These are phyloP conservation scores for Stegana nigrithorax DNA, from an alignment of 2,888 invertebrate genomes.

Conservation along the genomic window DNA sequence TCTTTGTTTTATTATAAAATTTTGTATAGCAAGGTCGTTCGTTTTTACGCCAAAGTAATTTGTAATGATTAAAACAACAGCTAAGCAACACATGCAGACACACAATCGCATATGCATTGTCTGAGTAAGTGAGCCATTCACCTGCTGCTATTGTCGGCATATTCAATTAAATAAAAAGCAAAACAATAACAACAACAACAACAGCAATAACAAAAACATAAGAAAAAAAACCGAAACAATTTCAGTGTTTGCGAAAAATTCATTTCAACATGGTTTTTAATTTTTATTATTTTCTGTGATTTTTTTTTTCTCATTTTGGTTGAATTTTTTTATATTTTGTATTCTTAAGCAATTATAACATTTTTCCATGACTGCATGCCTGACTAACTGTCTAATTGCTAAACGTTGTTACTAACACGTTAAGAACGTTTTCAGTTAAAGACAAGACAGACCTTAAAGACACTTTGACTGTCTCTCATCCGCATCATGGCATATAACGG, in stretches of 20 bases:
- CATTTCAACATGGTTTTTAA: constrained; percentile 16
- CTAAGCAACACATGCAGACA: too few relatives aligned
- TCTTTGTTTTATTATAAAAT: constrained; percentile 37
- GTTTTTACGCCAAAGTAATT: constrained; percentile 52
- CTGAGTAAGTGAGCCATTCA: constrained; percentile 9
- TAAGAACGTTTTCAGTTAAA: too few relatives aligned
- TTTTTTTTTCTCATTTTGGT: too few relatives aligned
- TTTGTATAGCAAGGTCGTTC: constrained; percentile 59
- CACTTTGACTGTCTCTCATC: too few relatives aligned
- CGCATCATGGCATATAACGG: too few relatives aligned
- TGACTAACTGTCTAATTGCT: too few relatives aligned
- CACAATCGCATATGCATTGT: background rate
- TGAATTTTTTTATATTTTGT: too few relatives aligned
- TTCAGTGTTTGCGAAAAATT: background rate
- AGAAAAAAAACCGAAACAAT: background rate
- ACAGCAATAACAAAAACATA: background rate
- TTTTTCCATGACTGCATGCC: constrained; percentile 3
- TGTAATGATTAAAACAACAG: constrained; percentile 60
- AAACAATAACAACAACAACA: too few relatives aligned
- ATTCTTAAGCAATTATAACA: constrained; percentile 18
- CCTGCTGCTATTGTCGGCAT: constrained; percentile 6
- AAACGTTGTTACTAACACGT: too few relatives aligned
- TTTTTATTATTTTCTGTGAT: too few relatives aligned
- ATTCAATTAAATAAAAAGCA: constrained; percentile 13
- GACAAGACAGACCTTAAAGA: too few relatives aligned